Percentiles rank a stretch among this genome's conserved stretches.
Conservation (phyloP, 2,888 invertebrate genomes). For the Hanleya hanleyi region DNA sequence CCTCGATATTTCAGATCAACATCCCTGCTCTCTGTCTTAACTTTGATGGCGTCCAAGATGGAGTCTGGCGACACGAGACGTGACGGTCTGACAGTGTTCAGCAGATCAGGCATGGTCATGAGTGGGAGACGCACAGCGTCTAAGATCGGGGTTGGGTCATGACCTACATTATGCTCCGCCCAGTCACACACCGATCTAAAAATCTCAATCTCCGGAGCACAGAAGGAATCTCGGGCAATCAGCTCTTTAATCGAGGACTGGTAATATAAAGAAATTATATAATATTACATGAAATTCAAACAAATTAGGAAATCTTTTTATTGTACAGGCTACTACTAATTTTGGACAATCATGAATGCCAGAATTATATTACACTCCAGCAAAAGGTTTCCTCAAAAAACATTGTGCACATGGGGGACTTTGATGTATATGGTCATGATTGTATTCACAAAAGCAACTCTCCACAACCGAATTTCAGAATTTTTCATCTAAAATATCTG, state of each 20-base stretch:
- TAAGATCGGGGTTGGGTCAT: slow-evolving; percentile 72
- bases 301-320: too few species aligned
- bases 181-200: slow-evolving; percentile 92
- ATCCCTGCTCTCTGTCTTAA: slow-evolving; percentile 85
- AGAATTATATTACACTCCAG: too few species aligned
- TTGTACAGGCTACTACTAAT: too few species aligned
- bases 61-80: slow-evolving; percentile 90
- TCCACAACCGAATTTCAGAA: too few species aligned
- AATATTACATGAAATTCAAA: too few species aligned
- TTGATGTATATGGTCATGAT: too few species aligned
- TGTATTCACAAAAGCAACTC: too few species aligned
- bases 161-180: slow-evolving; percentile 85
- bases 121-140: slow-evolving; percentile 84
- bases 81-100: slow-evolving; percentile 91
- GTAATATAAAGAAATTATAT: slow-evolving; percentile 22
- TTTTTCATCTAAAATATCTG: too few species aligned
- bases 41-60: slow-evolving; percentile 94
- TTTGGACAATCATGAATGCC: too few species aligned
- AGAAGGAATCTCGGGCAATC: slow-evolving; percentile 94
- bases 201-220: slow-evolving; percentile 95
- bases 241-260: slow-evolving; percentile 85
- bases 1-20: slow-evolving; percentile 90
- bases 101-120: slow-evolving; percentile 89
- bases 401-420: too few species aligned
- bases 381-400: too few species aligned